Base-by-base conservation (phyloP, 2,797 vertebrate species). In the Anolis apletophallus region DNA sequence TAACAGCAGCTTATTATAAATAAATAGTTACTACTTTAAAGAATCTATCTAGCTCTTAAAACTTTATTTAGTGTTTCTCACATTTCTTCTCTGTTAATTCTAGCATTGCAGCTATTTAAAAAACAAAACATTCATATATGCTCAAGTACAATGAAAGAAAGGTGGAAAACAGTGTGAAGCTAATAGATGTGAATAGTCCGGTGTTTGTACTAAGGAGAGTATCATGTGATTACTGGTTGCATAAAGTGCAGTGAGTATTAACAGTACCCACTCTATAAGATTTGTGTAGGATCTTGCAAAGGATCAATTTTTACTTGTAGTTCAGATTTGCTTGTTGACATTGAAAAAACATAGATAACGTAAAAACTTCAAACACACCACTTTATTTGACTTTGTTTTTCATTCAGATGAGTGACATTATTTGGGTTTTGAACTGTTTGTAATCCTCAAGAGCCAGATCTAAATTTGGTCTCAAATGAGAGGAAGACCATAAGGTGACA, bases 1-100 rank as follows among this genome's bases (percentile, higher is more conserved):
- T 75, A 74, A 73, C 17, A 82, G 21, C 71, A 5, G 16, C n/a
- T 26, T 61, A 80, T n/a, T 72, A 50, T 16, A 81, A 75, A 86
- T 46, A 75, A 54, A 16, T 14, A 74, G 55, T 36, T 11, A 40
- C 59, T 85, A 36, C 14, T 46, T 67, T 86, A 59, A 74, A 81
- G 40, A 67, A 86, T 74, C 16, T 74, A 40, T 52, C n/a, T 71
- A 55, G 67, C 21, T 23, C 68, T 54, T 64, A 72, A 71, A 54
- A 1, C 80, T 81, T 54, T 54, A 10, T 72, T 55, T 32, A 72
- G 61, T 11, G 23, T 40, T 75, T 75, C 14, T 34, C 17, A 64
- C 29, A 61, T 84, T 34, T 64, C 23, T n/a, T 19, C 21, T 29
- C 9, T 64, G 61, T 26, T 64, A 64, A 64, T 61, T 21, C 9